Evolutionary conservation across 2,113 vertebrate species (phyloP).

Genomic region (Pungitius pungitius): DNA sequence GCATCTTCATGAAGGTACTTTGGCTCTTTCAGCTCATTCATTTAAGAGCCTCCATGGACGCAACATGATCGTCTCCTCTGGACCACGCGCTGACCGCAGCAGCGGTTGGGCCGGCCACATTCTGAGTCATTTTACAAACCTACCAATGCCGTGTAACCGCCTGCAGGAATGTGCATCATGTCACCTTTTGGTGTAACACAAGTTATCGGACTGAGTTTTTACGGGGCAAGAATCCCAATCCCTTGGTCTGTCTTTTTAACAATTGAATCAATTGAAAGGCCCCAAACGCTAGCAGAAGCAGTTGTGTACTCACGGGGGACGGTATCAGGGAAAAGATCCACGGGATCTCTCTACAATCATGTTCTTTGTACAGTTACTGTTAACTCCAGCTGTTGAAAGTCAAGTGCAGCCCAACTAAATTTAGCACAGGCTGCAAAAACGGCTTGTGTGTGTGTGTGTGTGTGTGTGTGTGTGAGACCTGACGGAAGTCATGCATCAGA

Average conservation of each 20-base stretch:
- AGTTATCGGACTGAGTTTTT: background rate
- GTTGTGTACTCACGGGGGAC: background rate
- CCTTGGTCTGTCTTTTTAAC: background rate
- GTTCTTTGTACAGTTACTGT: background rate
- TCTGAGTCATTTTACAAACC: background rate
- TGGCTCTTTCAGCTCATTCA: constrained; percentile 18
- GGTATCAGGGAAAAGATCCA: background rate
- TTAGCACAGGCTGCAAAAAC: background rate
- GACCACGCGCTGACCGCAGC: background rate
- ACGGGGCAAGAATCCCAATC: background rate
- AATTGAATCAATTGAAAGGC: background rate
- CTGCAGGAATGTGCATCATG: background rate
- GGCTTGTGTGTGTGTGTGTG: background rate
- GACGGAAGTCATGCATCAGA: background rate
- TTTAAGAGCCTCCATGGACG: too few relatives aligned
- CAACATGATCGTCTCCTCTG: background rate
- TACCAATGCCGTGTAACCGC: background rate
- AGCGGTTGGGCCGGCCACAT: background rate
- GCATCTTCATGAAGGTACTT: constrained; percentile 4
- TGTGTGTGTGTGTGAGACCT: too few relatives aligned
- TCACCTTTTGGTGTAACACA: background rate
- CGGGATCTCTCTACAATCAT: background rate
- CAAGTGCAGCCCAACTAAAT: background rate
- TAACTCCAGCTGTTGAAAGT: background rate
- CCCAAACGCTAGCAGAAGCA: background rate